Evolutionary conservation across 2,888 invertebrate species (phyloP).

Genomic region (Ectemnius continuus): DNA sequence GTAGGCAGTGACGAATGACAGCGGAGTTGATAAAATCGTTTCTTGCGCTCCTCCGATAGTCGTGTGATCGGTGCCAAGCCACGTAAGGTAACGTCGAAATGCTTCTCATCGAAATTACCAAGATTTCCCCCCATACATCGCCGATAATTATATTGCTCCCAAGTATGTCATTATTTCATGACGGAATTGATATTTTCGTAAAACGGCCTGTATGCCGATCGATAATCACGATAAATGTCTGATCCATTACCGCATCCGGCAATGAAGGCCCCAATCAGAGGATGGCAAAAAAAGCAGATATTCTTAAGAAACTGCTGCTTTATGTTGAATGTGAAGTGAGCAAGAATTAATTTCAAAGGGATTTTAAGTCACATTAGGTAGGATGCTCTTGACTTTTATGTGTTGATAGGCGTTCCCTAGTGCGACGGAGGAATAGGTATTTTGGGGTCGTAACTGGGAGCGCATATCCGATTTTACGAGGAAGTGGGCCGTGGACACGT

Average conservation of each 20-base stretch:
- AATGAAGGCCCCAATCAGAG: too few species aligned
- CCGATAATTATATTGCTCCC: too few species aligned
- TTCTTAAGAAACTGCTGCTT: neutral
- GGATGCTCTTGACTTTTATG: conserved; percentile 36
- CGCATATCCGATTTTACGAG: conserved; percentile 64
- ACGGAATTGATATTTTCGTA: conserved; percentile 51
- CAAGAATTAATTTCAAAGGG: too few species aligned
- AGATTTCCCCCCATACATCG: too few species aligned
- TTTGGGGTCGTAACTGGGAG: conserved; percentile 19
- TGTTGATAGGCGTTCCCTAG: conserved; percentile 35
- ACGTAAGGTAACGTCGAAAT: conserved; percentile 54
- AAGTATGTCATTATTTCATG: conserved; percentile 25
- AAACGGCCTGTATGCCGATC: conserved; percentile 26
- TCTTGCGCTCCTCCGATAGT: conserved; percentile 42
- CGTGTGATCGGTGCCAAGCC: conserved; percentile 43
- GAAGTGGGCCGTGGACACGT: conserved; percentile 63
- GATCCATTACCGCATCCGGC: too few species aligned
- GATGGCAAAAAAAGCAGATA: conserved; percentile 9
- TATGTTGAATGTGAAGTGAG: too few species aligned
- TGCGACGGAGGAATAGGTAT: neutral
- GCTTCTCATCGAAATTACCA: conserved; percentile 42
- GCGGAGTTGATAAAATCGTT: conserved; percentile 52
- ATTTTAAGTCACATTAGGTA: too few species aligned
- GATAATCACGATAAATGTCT: conserved; percentile 35
- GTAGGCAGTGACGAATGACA: conserved; percentile 51